Evolutionary conservation across 2,888 invertebrate genomes (phyloP), one percentile per base, ranked within the genome.

Genomic region (Cephonodes hylas): DNA sequence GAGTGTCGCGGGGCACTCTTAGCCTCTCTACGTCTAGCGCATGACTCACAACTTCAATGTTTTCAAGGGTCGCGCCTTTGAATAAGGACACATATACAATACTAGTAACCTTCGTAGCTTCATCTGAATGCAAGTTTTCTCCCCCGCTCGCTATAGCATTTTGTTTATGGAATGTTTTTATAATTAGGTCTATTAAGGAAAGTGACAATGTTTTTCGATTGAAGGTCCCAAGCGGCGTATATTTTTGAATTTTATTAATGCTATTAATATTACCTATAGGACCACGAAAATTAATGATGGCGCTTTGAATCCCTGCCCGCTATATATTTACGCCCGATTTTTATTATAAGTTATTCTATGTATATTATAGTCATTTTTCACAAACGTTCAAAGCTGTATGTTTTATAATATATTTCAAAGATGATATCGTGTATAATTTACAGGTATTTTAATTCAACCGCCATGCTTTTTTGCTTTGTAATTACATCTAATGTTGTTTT

Each of bases 381-480:
- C n/a, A 23, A 46, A 23, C 23, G 6, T 18, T 27, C 53, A 31
- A 31, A 31, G 31, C 15, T 53, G 18, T 31, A 23, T 46, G 46
- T 31, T 53, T 31, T 53, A 18, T 53, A 53, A 53, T 27, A 27
- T 53, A 53, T 53, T 18, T 8, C 27, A 53, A 10, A 48, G 53
- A 53, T 53, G 18, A 7, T 53, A 53, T 53, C 53, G 27, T 18
- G 53, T 27, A 18, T 31, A 53, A 53, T 53, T 31, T 53, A 53
- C 18, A 18, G 18, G 18, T 10, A 53, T 53, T 53, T 53, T 53
- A 27, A 53, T 53, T 18, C 27, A 31, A 10, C 18, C 53, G 53
- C 27, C 53, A 53, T 7, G 53, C 18, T 27, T 46, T 23, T 53
- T 31, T 23, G 45, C 23, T 31, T 31, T 53, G 18, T 15, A 25